phyloP scores from a whole-genome alignment of 2,888 invertebrate species.

The Aleiodes leptofemur region DNA sequence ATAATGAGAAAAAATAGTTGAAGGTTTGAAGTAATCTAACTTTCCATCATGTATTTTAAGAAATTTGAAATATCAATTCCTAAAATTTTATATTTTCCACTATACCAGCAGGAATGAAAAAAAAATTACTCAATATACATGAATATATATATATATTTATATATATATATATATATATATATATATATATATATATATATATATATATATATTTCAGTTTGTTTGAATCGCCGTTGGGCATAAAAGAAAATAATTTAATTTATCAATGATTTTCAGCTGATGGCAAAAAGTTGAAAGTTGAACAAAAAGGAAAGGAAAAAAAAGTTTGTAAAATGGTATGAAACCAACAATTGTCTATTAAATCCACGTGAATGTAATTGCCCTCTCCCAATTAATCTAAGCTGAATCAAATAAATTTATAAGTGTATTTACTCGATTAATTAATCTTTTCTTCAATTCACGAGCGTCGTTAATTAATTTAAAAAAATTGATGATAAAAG shows the following conservation, averaged over 20 bases:
- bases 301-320: background rate
- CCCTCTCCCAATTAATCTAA: conserved; percentile 17
- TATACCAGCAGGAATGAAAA: too few species aligned
- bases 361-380: conserved; percentile 5
- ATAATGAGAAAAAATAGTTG: background rate
- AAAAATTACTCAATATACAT: too few species aligned
- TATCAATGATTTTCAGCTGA: conserved; percentile 5
- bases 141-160: too few species aligned
- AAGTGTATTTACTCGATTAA: conserved; percentile 42
- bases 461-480: background rate
- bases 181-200: too few species aligned
- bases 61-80: too few species aligned
- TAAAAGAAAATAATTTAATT: background rate
- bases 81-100: too few species aligned
- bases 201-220: conserved; percentile 17
- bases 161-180: background rate
- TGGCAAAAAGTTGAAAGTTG: conserved; percentile 3
- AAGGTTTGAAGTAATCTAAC: conserved; percentile 3
- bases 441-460: conserved; percentile 40
- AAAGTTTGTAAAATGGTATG: conserved; percentile 35
- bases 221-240: background rate
- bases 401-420: conserved; percentile 34
- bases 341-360: conserved; percentile 39
- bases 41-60: background rate
- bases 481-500: background rate